Percentiles rank a stretch among this genome's conserved stretches.
phyloP scores from a whole-genome alignment of 1,140 invertebrate genomes.

The Drosophila pectinifera region DNA sequence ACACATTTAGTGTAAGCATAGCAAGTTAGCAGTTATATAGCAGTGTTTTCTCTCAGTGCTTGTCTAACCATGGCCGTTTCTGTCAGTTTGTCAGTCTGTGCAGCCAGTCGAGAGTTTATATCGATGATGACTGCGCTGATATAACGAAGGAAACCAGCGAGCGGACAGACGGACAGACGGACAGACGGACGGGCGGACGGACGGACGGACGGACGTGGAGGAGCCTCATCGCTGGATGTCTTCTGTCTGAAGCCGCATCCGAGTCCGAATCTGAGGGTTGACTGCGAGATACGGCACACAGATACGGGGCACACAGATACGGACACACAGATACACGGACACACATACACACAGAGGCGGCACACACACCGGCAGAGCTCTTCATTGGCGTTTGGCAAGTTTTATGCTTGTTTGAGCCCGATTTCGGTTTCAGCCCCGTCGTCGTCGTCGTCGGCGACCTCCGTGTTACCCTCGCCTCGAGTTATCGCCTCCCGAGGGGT shows the following conservation, averaged over 20 bases:
- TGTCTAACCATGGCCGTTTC: constrained; percentile 22
- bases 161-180: neutral
- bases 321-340: constrained; percentile 15
- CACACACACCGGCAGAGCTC: constrained; percentile 34
- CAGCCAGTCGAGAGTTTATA: constrained; percentile 71
- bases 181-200: neutral
- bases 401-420: constrained; percentile 71
- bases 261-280: constrained; percentile 52
- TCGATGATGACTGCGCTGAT: constrained; percentile 80
- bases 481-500: constrained; percentile 53
- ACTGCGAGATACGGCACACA: constrained; percentile 24
- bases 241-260: constrained; percentile 21
- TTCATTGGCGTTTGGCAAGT: constrained; percentile 71
- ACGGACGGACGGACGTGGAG: constrained; percentile 5
- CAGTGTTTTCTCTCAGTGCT: constrained; percentile 19
- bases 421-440: constrained; percentile 47
- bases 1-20: no score
- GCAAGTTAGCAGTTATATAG: no score
- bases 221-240: constrained; percentile 15
- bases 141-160: constrained; percentile 63
- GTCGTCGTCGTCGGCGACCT: constrained; percentile 20
- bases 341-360: constrained; percentile 17
- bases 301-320: constrained; percentile 16
- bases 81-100: constrained; percentile 57
- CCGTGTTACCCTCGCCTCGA: constrained; percentile 53